Evolutionary conservation across 53 echinoderm and acorn worm species (phyloP).

Genomic region (Mesocentrotus franciscanus): DNA sequence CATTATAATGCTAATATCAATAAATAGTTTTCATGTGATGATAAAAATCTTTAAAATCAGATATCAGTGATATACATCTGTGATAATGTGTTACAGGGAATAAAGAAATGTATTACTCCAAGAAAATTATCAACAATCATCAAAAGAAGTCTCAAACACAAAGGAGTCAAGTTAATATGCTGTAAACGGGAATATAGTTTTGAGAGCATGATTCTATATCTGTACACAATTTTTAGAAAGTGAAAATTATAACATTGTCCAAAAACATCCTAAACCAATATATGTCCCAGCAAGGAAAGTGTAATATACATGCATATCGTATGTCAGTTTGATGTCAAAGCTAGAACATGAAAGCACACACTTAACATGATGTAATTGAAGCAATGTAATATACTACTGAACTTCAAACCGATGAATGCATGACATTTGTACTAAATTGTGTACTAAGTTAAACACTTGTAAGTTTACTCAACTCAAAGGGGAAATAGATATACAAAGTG

Average conservation of each 20-base stretch:
- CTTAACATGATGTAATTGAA: background rate
- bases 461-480: too few relatives aligned
- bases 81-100: background rate
- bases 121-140: background rate
- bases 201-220: background rate
- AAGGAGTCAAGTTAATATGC: background rate
- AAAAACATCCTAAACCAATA: background rate
- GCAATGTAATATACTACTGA: background rate
- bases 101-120: background rate
- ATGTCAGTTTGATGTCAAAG: background rate
- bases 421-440: background rate
- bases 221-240: background rate
- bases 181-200: background rate
- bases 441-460: too few relatives aligned
- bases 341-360: background rate
- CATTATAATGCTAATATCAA: background rate
- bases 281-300: background rate
- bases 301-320: background rate
- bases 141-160: background rate
- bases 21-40: background rate
- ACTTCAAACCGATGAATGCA: background rate
- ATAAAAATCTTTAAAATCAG: background rate
- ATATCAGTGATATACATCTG: background rate
- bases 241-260: background rate
- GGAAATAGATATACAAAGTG: background rate